Percentiles rank a stretch among this genome's conserved stretches.
Conservation (phyloP, 2,113 vertebrate genomes). For the Carettochelys insculpta region DNA sequence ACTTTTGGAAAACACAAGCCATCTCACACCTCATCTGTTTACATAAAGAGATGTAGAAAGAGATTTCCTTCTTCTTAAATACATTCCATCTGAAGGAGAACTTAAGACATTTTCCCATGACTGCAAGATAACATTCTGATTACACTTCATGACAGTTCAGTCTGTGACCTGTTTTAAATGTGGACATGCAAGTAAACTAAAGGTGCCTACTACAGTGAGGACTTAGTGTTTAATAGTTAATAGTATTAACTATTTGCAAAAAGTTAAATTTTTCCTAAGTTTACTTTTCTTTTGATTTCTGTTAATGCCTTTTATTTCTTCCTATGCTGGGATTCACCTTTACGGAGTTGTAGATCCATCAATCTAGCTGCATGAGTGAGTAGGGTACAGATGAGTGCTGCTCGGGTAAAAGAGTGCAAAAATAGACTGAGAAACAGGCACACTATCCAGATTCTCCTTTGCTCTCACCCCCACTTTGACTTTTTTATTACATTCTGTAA, state of each 20-base stretch:
- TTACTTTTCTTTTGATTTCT: neutral
- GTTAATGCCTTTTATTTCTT: neutral
- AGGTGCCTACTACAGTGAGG: neutral
- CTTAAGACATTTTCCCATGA: constrained; percentile 57
- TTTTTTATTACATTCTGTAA: neutral
- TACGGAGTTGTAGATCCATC: neutral
- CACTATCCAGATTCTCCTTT: too few species aligned
- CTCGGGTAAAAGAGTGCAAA: neutral
- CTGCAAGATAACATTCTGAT: neutral
- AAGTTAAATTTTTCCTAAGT: neutral
- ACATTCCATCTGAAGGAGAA: constrained; percentile 8
- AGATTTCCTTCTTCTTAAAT: constrained; percentile 48
- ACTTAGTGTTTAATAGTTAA: neutral
- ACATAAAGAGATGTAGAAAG: constrained; percentile 18
- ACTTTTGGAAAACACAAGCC: constrained; percentile 37
- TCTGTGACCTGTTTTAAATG: neutral
- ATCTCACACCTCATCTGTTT: constrained; percentile 52
- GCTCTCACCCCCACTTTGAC: too few species aligned
- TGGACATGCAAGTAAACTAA: neutral
- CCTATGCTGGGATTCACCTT: neutral
- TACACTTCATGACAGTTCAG: too few species aligned
- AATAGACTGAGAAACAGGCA: neutral
- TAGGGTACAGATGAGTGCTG: neutral
- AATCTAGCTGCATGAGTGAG: neutral
- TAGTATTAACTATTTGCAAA: too few species aligned